Evolutionary conservation across 2,797 vertebrate species (phyloP), one percentile per base, ranked within the genome.

Genomic region (Enteromius fasciolatus): DNA sequence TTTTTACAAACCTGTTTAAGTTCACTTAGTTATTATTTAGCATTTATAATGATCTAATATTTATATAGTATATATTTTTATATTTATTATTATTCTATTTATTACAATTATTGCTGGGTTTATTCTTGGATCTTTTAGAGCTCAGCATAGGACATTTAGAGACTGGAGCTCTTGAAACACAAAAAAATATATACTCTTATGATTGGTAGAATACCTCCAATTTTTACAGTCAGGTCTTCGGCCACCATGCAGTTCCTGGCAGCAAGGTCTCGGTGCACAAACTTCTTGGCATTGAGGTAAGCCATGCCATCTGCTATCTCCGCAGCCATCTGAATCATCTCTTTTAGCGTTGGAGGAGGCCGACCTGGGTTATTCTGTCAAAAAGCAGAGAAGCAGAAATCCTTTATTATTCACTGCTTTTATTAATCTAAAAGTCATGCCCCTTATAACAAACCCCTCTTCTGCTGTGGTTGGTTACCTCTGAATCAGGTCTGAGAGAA

Each of bases 221-320:
- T 99, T 89, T 99, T 99, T 81, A 98, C 97, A 0, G 98, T 97
- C 64, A 96, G 94, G 81, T 99, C 97, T 9, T 96, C 94, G 4
- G 95, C 97, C 0, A 99, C 98, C 98, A 99, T 99, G 88, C 98
- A 99, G 93, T 99, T 99, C 8, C 98, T 95, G 74, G 97, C 98
- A 0, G 98, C 98, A 28, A 99, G 93, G 88, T 99, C 97, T 82
- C 98, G 92, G 93, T 99, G 98, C 69, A 99, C 98, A 69, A 99
- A 99, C 81, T 99, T 99, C 89, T 99, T 99, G 89, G 97, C 97
- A 0, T 98, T 99, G 54, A 99, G 94, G 84, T 99, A 99, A 1
- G 98, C 97, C 96, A 99, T 99, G 67, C 98, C 98, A 0, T 99
- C 97, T 0, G 98, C 97, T 0, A 99, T 99, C 94, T 99, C 98